Conservation (phyloP, 2,113 vertebrate genomes). For the Erpornis zantholeuca region DNA sequence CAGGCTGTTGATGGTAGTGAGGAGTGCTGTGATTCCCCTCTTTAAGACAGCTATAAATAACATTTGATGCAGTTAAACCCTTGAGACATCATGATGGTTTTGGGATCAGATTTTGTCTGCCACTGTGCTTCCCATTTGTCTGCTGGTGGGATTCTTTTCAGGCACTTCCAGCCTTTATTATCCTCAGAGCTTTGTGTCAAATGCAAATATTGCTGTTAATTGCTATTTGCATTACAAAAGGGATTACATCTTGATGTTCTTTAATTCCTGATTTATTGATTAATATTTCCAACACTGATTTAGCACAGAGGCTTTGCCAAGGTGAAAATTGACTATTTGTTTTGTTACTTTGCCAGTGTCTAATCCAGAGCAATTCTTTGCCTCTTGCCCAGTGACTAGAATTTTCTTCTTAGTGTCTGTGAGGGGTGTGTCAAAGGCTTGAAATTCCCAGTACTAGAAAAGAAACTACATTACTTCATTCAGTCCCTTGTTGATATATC, state of each 20-base stretch:
- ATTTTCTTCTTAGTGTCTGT: background rate
- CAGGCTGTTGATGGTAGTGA: background rate
- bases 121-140: background rate
- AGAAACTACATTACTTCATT: background rate
- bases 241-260: background rate
- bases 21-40: background rate
- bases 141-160: background rate
- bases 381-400: background rate
- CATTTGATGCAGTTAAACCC: background rate
- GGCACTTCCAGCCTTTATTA: slow-evolving; percentile 10
- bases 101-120: background rate
- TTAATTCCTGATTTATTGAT: slow-evolving; percentile 52
- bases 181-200: slow-evolving; percentile 32
- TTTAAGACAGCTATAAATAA: background rate
- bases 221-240: slow-evolving; percentile 25
- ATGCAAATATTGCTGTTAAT: slow-evolving; percentile 49
- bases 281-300: background rate
- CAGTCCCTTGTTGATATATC: background rate
- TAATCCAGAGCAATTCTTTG: background rate
- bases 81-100: background rate
- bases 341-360: background rate
- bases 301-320: slow-evolving; percentile 1
- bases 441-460: background rate
- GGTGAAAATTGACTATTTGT: slow-evolving; percentile 11
- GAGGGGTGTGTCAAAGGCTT: background rate